phyloP scores from a whole-genome alignment of 2,888 invertebrate species.

The Sphaeridia pumilis region DNA sequence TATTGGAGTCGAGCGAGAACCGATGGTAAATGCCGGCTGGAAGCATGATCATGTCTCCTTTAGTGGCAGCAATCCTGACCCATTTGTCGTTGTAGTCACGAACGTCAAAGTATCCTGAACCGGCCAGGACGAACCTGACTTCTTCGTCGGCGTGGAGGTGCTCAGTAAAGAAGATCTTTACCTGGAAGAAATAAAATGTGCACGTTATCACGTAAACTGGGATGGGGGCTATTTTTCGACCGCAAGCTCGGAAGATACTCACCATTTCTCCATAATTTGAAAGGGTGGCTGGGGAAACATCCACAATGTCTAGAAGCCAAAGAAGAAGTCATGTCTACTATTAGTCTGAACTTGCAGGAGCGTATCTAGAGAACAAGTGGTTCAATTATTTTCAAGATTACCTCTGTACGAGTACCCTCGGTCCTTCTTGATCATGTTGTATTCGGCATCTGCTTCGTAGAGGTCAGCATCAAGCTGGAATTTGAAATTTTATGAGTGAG shows the following conservation, averaged over 20 bases:
- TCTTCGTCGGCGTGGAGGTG: slow-evolving; percentile 96
- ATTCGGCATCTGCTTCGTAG: slow-evolving; percentile 51
- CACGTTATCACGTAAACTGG: not conserved
- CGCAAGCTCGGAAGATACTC: slow-evolving; percentile 6
- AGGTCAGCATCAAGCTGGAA: slow-evolving; percentile 54
- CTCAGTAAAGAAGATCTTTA: slow-evolving; percentile 78
- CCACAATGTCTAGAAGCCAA: slow-evolving; percentile 61
- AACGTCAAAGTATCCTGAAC: slow-evolving; percentile 93
- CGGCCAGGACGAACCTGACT: slow-evolving; percentile 76
- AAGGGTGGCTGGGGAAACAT: slow-evolving; percentile 64
- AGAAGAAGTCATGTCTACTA: too few species aligned
- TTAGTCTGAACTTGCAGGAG: too few species aligned
- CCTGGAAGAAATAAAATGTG: slow-evolving; percentile 38
- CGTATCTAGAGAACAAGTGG: too few species aligned
- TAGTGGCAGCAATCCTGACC: slow-evolving; percentile 74
- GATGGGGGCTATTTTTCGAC: not conserved
- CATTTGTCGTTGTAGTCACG: slow-evolving; percentile 68
- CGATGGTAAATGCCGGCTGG: slow-evolving; percentile 95
- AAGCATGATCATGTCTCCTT: slow-evolving; percentile 81
- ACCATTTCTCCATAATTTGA: slow-evolving; percentile 72
- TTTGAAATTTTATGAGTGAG: not conserved
- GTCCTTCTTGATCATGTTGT: slow-evolving; percentile 56
- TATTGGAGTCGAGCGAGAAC: slow-evolving; percentile 78
- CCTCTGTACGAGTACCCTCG: slow-evolving; percentile 68
- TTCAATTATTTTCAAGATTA: too few species aligned